These are phyloP conservation scores for Brachycybe producta DNA, from an alignment of 2,888 invertebrate species.

Conservation along the genomic window DNA sequence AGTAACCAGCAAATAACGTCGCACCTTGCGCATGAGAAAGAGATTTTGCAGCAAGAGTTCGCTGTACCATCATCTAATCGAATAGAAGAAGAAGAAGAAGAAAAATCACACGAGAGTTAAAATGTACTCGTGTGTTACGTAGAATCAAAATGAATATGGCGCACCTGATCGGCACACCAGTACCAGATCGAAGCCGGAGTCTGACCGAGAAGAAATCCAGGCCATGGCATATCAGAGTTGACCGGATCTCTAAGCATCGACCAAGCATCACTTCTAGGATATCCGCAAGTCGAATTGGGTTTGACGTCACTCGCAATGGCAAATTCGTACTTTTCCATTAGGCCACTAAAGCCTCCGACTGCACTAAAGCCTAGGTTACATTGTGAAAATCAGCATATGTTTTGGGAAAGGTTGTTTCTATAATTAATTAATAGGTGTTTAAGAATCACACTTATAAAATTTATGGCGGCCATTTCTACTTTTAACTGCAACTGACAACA, in stretches of 20 bases:
- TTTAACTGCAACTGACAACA: too few relatives aligned
- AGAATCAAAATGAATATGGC: neutral
- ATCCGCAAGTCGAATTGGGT: constrained; percentile 27
- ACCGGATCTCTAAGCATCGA: constrained; percentile 34
- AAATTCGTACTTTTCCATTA: constrained; percentile 33
- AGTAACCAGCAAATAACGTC: constrained; percentile 38
- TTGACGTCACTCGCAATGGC: constrained; percentile 31
- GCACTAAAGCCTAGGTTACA: constrained; percentile 35
- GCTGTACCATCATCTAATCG: constrained; percentile 41
- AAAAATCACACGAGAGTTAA: neutral
- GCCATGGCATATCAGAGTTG: constrained; percentile 40
- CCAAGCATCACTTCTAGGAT: constrained; percentile 34
- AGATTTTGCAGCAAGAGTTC: constrained; percentile 39
- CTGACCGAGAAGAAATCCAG: constrained; percentile 40
- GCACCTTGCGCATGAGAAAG: constrained; percentile 40
- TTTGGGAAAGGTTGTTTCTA: too few relatives aligned
- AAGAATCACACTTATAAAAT: too few relatives aligned
- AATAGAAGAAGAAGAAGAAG: constrained; percentile 2
- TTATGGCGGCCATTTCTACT: too few relatives aligned
- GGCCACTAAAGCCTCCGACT: constrained; percentile 35
- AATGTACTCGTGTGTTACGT: neutral
- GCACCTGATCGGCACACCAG: constrained; percentile 38
- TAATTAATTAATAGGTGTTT: too few relatives aligned
- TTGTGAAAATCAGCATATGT: neutral
- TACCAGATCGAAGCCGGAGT: constrained; percentile 41